phyloP scores from a whole-genome alignment of 2,888 invertebrate genomes.

The Oligia latruncula region DNA sequence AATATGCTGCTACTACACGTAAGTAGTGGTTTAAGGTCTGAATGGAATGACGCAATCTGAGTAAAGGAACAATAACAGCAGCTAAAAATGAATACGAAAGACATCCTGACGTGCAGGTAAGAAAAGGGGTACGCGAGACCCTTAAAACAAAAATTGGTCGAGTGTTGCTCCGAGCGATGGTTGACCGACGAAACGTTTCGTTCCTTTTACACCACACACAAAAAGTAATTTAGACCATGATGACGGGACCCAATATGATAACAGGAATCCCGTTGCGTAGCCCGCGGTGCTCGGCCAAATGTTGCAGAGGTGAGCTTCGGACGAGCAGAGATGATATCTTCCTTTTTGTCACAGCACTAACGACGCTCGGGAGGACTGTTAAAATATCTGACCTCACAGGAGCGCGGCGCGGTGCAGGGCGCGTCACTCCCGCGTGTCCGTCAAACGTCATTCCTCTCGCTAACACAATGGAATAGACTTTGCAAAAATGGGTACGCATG shows the following conservation, averaged over 20 bases:
- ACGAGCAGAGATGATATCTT: slow-evolving; percentile 70
- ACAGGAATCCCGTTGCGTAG: slow-evolving; percentile 89
- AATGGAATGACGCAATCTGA: slow-evolving; percentile 70
- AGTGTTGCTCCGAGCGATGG: slow-evolving; percentile 83
- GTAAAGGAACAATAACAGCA: slow-evolving; percentile 69
- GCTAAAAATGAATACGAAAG: slow-evolving; percentile 72
- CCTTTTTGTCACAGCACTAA: slow-evolving; percentile 73
- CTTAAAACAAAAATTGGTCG: slow-evolving; percentile 81
- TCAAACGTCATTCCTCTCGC: slow-evolving; percentile 86
- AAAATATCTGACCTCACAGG: slow-evolving; percentile 74
- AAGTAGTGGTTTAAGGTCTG: slow-evolving; percentile 47
- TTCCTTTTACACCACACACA: slow-evolving; percentile 83
- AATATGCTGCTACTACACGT: slow-evolving; percentile 45
- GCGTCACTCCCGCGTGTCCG: slow-evolving; percentile 78
- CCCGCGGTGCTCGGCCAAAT: slow-evolving; percentile 79
- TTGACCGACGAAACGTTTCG: slow-evolving; percentile 77
- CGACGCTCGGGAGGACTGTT: slow-evolving; percentile 62
- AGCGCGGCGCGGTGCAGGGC: slow-evolving; percentile 67
- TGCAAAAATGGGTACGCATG: slow-evolving; percentile 89
- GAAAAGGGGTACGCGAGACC: slow-evolving; percentile 81
- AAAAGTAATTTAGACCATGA: slow-evolving; percentile 87
- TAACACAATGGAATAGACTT: slow-evolving; percentile 87
- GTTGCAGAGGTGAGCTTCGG: slow-evolving; percentile 68
- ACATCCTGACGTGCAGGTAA: slow-evolving; percentile 81
- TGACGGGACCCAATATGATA: slow-evolving; percentile 87